Evolutionary conservation across 2,888 invertebrate species (phyloP).

Genomic region (Tholera decimalis): DNA sequence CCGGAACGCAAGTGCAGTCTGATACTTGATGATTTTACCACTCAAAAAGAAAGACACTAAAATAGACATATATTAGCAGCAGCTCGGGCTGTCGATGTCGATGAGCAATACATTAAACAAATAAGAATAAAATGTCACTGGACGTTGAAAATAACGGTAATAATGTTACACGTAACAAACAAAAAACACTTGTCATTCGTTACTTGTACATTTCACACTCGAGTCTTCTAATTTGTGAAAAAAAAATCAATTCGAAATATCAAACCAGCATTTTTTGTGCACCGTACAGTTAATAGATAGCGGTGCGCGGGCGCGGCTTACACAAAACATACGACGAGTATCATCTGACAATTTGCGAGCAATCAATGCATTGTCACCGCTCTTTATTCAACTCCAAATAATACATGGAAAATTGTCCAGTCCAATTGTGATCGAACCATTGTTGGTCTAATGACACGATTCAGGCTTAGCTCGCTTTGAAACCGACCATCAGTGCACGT

Average conservation of each 20-base stretch:
- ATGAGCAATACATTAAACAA: neutral
- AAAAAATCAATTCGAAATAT: constrained; percentile 46
- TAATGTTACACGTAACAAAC: constrained; percentile 3
- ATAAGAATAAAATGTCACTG: neutral
- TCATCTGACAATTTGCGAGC: constrained; percentile 91
- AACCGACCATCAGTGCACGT: constrained; percentile 84
- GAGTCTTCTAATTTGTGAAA: constrained; percentile 30
- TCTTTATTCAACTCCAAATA: constrained; percentile 91
- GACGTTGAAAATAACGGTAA: neutral
- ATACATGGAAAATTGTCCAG: constrained; percentile 91
- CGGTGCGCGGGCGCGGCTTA: constrained; percentile 83
- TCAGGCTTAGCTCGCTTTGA: constrained; percentile 83
- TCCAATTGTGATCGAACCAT: constrained; percentile 85
- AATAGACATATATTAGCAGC: no score
- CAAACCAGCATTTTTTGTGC: constrained; percentile 48
- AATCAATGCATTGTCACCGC: constrained; percentile 91
- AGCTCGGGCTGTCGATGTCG: neutral
- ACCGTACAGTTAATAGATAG: constrained; percentile 79
- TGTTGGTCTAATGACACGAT: constrained; percentile 90
- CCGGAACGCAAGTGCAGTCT: no score
- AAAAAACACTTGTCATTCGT: constrained; percentile 11
- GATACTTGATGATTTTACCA: no score
- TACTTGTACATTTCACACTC: constrained; percentile 24
- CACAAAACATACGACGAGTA: constrained; percentile 89
- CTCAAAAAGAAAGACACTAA: no score